Evolutionary conservation across 2,797 vertebrate species (phyloP), one percentile per base, ranked within the genome.

Genomic region (Sarcophilus harrisii): DNA sequence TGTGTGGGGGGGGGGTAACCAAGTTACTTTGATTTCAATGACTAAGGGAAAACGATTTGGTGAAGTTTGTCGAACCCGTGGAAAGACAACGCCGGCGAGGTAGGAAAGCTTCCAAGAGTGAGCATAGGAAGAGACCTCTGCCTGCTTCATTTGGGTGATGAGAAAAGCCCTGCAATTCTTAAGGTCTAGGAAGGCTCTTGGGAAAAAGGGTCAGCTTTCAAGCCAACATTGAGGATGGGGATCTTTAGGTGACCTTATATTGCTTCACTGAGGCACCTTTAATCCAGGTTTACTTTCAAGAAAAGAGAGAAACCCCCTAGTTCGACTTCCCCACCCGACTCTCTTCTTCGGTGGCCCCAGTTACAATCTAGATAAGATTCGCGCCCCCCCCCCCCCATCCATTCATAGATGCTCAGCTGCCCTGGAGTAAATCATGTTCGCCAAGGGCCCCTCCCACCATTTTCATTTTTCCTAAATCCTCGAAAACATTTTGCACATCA

Each of bases 151-250:
- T 38, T 38, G n/a, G 18, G n/a, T 38, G n/a, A 73, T 73, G 66
- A 73, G n/a, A 14, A 66, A 66, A 66, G 14, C 14, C 32, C 32
- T 29, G 10, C 5, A 0, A 55, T 30, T 24, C 29, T 24, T 89
- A 57, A 89, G 54, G 9, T 55, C 60, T 57, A 6, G 0, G 57
- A 89, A 12, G 45, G n/a, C 1, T 27, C 16, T 49, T 28, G 59
- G 38, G 29, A 45, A n/a, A 90, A 0, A 0, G 52, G 28, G 11
- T 29, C 4, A 6, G 8, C 32, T 18, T 55, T 21, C 12, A 38
- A 57, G 16, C 24, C 0, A 32, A 0, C 10, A 0, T 38, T 29
- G 18, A 3, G 1, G 45, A 21, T 4, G 11, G 58, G 4, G 16
- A 13, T 6, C 73, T 87, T 38, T 38, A 87, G 38, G 73, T 87